A percentile compares a stretch with the other conserved stretches of the same genome.
phyloP scores from a whole-genome alignment of 2,113 vertebrate species.

The Antigone vipio region DNA sequence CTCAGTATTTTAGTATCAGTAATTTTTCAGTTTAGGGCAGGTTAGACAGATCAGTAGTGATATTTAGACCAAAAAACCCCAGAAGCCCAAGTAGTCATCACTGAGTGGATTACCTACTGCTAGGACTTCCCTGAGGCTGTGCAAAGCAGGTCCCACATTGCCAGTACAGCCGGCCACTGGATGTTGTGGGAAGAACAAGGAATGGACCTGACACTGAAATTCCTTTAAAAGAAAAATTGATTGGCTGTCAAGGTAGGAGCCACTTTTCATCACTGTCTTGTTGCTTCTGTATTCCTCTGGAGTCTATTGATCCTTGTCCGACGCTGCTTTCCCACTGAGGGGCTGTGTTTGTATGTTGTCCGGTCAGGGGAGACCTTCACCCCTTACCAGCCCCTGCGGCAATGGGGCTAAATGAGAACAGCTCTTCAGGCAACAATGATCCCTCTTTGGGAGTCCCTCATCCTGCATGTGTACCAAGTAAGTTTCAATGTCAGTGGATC shows the following conservation, averaged over 20 bases:
- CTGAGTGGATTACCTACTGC: background rate
- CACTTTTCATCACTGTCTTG: background rate
- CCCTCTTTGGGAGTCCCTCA: background rate
- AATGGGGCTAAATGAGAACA: no score
- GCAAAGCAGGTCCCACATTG: accelerated
- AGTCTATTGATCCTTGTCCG: accelerated
- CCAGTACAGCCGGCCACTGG: background rate
- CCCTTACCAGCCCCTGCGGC: background rate
- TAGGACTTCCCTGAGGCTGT: background rate
- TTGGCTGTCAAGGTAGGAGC: background rate
- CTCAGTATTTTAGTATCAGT: background rate
- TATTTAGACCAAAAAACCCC: background rate
- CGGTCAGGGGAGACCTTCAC: background rate
- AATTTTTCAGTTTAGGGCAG: background rate
- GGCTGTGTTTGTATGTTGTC: background rate
- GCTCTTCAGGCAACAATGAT: background rate
- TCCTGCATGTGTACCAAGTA: accelerated
- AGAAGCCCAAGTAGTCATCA: background rate
- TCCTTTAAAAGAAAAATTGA: background rate
- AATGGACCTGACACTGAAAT: background rate
- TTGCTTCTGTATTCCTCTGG: background rate
- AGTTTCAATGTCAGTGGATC: accelerated
- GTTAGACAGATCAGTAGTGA: background rate
- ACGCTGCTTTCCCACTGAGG: background rate
- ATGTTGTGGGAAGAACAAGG: accelerated